Conservation (phyloP, 2,113 vertebrate genomes). For the Amazona vittata region DNA sequence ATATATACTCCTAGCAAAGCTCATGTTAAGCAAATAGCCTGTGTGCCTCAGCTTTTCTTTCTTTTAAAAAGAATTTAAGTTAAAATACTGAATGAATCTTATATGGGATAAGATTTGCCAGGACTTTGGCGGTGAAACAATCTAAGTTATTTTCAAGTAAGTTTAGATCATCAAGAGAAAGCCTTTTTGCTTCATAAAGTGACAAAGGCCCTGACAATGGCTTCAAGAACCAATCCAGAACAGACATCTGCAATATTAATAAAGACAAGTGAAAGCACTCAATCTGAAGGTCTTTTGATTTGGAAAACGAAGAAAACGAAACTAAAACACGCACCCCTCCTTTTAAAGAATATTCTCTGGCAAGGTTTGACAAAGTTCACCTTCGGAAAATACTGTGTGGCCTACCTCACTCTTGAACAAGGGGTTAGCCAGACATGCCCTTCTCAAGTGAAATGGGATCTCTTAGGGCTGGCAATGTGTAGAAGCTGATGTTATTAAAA, state of each 20-base stretch:
- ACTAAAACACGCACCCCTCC: fast-evolving
- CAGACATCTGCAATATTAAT: background rate
- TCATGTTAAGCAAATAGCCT: background rate
- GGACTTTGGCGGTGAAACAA: background rate
- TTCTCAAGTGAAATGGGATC: background rate
- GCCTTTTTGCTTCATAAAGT: background rate
- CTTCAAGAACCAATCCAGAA: background rate
- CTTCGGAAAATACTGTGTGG: background rate
- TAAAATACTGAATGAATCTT: background rate
- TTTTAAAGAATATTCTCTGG: background rate
- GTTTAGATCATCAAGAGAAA: background rate
- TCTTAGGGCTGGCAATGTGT: background rate
- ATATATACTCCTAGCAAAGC: background rate
- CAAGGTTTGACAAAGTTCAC: background rate
- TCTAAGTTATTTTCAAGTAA: background rate
- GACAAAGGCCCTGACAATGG: background rate
- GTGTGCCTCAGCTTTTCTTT: background rate
- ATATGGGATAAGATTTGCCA: background rate
- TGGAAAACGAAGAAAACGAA: background rate
- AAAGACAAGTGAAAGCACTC: background rate
- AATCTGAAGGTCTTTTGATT: background rate
- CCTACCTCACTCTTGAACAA: background rate
- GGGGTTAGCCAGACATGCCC: background rate
- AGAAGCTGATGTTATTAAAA: background rate
- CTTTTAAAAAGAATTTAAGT: background rate